These are phyloP conservation scores for Noctua comes DNA, from an alignment of 2,888 invertebrate species.

Conservation along the genomic window DNA sequence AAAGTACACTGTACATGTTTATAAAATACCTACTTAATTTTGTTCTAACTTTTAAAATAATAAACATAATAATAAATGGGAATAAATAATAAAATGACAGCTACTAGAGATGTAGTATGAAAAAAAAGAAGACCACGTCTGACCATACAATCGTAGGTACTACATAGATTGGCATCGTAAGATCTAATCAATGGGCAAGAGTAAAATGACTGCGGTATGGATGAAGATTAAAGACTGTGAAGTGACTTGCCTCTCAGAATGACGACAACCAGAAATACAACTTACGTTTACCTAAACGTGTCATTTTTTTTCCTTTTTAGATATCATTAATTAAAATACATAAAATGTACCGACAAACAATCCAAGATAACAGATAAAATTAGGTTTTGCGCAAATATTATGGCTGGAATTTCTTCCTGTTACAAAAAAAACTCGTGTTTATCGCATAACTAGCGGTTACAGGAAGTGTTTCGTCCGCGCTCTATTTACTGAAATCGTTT, in stretches of 20 bases:
- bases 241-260: neutral
- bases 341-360: neutral
- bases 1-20: neutral
- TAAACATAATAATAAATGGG: neutral
- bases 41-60: neutral
- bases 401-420: neutral
- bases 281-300: neutral
- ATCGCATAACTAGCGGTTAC: neutral
- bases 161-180: neutral
- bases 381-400: neutral
- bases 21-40: neutral
- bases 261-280: neutral
- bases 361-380: neutral
- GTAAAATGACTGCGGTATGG: neutral
- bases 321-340: conserved; percentile 13
- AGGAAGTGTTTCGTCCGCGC: conserved; percentile 14
- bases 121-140: neutral
- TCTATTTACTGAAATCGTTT: conserved; percentile 6
- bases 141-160: no score
- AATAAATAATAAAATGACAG: neutral
- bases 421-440: conserved; percentile 1
- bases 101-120: neutral
- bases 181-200: neutral
- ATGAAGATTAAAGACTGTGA: neutral
- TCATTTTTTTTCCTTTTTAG: neutral